Evolutionary conservation across 35 echinoderm and acorn worm species (phyloP), one percentile per base, ranked within the genome.

Genomic region (Apostichopus parvimensis): DNA sequence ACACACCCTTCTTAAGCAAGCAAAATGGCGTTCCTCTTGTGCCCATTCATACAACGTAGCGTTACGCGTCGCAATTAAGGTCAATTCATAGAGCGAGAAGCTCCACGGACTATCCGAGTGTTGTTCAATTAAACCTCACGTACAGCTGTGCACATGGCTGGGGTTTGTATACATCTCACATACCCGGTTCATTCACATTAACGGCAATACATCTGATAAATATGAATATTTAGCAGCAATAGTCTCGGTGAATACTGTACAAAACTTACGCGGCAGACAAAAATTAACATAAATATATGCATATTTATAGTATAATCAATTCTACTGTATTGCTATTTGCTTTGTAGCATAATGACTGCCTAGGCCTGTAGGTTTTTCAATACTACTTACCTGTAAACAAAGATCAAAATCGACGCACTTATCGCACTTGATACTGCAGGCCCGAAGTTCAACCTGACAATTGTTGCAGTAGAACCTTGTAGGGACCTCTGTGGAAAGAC

Each of bases 321-420:
- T 9, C n/a, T 6, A 72, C 5, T 64, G 86, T 72, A 88, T 88
- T 88, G 86, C 86, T 11, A 72, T 88, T 88, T 88, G 86, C 86
- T 88, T 88, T 88, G 62, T 88, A 71, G 86, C 86, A 88, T 88
- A 88, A 88, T 88, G 86, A 73, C 68, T 88, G 34, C 14, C 86
- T 72, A 88, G 86, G 86, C 57, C 86, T 52, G 52, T 88, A 54
- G 23, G 64, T 34, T 73, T 88, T 22, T 82, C 85, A 87, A 88
- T 83, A 94, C 94, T 97, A 94, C 94, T 97, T 91, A 91, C 96
- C 96, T 98, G 96, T 98, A 98, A 98, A 98, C 96, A 98, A 98
- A 98, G 96, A 93, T 98, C 96, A 81, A 98, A 98, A 86, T 98
- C 96, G 81, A 91, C 78, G 80, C 96, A 98, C 77, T 93, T 90